A percentile compares a stretch with the other conserved stretches of the same genome.
Evolutionary conservation across 2,888 invertebrate species (phyloP).

Genomic region (Drosophila putrida): DNA sequence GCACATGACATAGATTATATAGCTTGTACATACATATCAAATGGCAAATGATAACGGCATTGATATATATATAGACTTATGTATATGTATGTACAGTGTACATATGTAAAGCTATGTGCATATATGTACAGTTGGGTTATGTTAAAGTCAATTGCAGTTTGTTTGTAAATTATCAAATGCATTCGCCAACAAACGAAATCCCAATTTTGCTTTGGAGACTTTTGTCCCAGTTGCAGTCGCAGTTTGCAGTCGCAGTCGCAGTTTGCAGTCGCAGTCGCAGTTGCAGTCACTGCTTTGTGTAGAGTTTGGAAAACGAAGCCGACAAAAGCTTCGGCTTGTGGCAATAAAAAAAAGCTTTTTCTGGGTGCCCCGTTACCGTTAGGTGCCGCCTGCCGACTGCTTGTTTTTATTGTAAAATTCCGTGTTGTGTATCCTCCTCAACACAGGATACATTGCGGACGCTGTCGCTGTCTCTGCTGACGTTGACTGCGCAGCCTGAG

Average conservation of each 20-base stretch:
- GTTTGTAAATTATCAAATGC: conserved; percentile 46
- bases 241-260: conserved; percentile 48
- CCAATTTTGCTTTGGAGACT: conserved; percentile 54
- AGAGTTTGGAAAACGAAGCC: conserved; percentile 37
- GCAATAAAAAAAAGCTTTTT: conserved; percentile 39
- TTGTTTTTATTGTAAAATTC: conserved; percentile 25
- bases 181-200: conserved; percentile 46
- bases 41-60: conserved; percentile 3
- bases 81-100: neutral
- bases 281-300: conserved; percentile 15
- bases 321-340: conserved; percentile 46
- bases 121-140: neutral
- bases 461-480: conserved; percentile 21
- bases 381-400: conserved; percentile 35
- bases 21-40: neutral
- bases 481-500: conserved; percentile 24
- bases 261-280: conserved; percentile 15
- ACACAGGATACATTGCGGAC: conserved; percentile 78
- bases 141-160: conserved; percentile 15
- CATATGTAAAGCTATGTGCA: neutral
- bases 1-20: conserved; percentile 10
- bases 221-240: conserved; percentile 55
- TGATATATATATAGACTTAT: neutral
- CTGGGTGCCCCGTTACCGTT: conserved; percentile 33
- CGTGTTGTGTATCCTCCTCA: conserved; percentile 58